phyloP scores from a whole-genome alignment of 1,140 invertebrate species.

The Drosophila kohkoa region DNA sequence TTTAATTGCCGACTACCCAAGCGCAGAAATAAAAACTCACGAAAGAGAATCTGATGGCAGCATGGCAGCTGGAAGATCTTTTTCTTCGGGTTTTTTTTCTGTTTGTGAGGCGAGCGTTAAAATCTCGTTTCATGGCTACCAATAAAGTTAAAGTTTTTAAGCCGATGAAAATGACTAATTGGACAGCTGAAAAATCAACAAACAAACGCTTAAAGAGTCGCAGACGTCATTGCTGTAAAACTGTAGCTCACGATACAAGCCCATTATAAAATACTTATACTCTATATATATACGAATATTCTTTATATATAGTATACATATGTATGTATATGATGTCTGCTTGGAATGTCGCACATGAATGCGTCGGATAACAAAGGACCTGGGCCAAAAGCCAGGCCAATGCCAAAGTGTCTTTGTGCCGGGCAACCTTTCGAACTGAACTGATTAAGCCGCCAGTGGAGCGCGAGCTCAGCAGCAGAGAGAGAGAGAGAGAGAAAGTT shows the following conservation, averaged over 20 bases:
- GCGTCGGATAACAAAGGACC: conserved; percentile 51
- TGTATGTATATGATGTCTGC: conserved; percentile 31
- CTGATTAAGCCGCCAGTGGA: conserved; percentile 74
- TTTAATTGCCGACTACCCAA: conserved; percentile 54
- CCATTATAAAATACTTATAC: conserved; percentile 45
- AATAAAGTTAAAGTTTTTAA: conserved; percentile 58
- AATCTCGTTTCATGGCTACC: conserved; percentile 64
- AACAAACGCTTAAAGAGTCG: conserved; percentile 48
- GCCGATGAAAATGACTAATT: conserved; percentile 78
- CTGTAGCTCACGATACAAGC: conserved; percentile 24
- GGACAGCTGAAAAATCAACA: conserved; percentile 77
- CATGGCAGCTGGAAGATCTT: conserved; percentile 10
- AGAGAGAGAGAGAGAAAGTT: conserved; percentile 9
- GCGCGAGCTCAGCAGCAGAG: conserved; percentile 33
- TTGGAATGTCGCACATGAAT: conserved; percentile 77
- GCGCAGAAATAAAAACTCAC: conserved; percentile 12
- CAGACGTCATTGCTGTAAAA: conserved; percentile 32
- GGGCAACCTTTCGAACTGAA: conserved; percentile 68
- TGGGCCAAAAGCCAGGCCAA: conserved; percentile 37
- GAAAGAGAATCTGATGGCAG: conserved; percentile 1
- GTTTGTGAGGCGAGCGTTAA: conserved; percentile 50
- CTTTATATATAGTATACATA: not conserved
- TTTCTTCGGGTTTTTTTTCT: not conserved
- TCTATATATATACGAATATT: conserved; percentile 24
- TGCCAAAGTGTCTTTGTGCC: conserved; percentile 53